These are phyloP conservation scores for Paguma larvata DNA, from an alignment of 2,797 vertebrate genomes.

Conservation along the genomic window DNA sequence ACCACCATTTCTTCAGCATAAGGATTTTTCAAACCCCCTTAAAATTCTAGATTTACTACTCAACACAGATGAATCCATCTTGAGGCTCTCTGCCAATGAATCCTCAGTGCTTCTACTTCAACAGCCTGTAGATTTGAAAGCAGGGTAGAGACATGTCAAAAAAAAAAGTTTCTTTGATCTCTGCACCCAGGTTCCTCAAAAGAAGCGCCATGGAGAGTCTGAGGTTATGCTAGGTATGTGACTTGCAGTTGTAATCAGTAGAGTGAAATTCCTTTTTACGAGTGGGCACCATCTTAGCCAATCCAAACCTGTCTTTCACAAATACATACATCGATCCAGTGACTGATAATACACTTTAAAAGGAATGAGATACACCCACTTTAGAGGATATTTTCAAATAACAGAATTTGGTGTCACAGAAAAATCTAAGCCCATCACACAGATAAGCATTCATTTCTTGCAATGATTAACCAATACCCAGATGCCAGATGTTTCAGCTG, in stretches of 20 bases:
- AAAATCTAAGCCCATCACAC: neutral
- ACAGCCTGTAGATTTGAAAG: constrained; percentile 9
- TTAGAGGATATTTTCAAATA: constrained; percentile 33
- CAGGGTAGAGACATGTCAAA: neutral
- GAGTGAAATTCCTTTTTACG: neutral
- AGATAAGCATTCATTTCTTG: neutral
- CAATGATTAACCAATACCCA: neutral
- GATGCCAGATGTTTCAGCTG: neutral
- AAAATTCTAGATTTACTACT: constrained; percentile 19
- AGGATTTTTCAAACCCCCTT: neutral
- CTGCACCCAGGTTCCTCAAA: constrained; percentile 45
- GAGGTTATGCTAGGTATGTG: constrained; percentile 31
- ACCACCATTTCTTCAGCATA: neutral
- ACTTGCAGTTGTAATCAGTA: constrained; percentile 30
- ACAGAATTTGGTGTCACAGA: constrained; percentile 13
- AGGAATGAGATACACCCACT: neutral
- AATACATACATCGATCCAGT: neutral
- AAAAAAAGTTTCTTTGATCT: constrained; percentile 46
- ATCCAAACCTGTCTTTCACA: neutral
- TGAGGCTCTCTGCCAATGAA: constrained; percentile 13
- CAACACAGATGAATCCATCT: neutral
- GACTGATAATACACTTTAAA: neutral
- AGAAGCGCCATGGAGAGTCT: constrained; percentile 35
- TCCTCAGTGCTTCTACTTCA: constrained; percentile 24
- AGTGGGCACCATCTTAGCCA: neutral